phyloP scores from a whole-genome alignment of 1,140 invertebrate genomes.

The Cylas formicarius region DNA sequence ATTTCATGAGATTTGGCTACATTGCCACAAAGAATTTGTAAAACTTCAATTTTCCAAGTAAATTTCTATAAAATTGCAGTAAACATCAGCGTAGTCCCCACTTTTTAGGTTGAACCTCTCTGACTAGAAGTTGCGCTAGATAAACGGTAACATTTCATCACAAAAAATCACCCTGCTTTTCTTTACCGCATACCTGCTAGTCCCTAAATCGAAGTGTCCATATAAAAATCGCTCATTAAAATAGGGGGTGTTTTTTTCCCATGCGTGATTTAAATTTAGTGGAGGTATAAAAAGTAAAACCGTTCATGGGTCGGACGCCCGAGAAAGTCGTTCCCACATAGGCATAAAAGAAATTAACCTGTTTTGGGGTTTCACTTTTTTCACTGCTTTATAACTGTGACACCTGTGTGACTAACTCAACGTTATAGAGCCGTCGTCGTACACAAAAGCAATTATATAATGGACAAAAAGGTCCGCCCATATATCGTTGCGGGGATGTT shows the following conservation, averaged over 20 bases:
- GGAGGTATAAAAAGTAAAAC: constrained; percentile 22
- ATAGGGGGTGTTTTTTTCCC: constrained; percentile 17
- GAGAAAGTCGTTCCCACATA: constrained; percentile 36
- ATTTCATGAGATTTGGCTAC: no score
- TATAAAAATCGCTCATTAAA: constrained; percentile 8
- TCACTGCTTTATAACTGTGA: constrained; percentile 12
- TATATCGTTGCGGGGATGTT: constrained; percentile 13
- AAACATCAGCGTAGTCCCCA: no score
- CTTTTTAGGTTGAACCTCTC: no score
- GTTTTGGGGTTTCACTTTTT: constrained; percentile 27
- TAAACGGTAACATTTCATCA: no score
- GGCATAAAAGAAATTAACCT: constrained; percentile 36
- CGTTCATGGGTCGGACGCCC: constrained; percentile 14
- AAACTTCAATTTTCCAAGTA: no score
- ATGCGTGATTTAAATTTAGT: constrained; percentile 19
- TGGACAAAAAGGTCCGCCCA: constrained; percentile 12
- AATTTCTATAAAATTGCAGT: no score
- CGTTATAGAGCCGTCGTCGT: neutral
- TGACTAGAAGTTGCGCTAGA: no score
- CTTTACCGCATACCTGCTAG: no score
- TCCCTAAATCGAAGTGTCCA: no score
- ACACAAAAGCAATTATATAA: constrained; percentile 7
- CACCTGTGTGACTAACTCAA: constrained; percentile 22
- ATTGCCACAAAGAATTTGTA: no score
- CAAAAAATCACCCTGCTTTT: no score